Base-by-base conservation (phyloP, 2,888 invertebrate species). In the Elaeidobius kamerunicus region DNA sequence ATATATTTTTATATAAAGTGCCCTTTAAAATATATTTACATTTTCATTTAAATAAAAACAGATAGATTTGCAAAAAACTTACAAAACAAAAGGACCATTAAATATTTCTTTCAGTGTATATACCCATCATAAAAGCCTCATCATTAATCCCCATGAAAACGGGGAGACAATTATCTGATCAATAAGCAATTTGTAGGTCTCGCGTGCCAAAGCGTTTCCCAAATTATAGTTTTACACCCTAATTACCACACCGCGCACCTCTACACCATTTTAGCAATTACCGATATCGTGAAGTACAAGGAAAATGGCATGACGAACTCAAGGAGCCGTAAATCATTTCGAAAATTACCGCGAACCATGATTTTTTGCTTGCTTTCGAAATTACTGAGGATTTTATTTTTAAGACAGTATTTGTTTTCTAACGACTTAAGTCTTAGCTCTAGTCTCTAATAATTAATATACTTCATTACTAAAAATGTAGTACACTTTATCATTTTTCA, bases 251-350 rank as follows among this genome's bases (percentile, higher is more conserved):
- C 42, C 38, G 47, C 27, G 28, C 43, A 32, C 53, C 53, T 47
- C 45, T 52, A 52, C 51, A 52, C 39, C 45, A 44, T 45, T 52
- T 52, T 53, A 53, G 48, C 53, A 53, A 53, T 53, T 53, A 53
- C 53, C 53, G 47, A 48, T 53, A 47, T 53, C 53, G 42, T 36
- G 47, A 23, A 41, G 45, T 41, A 46, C 41, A 38, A 43, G 47
- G 30, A 47, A 43, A 35, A 41, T 52, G 36, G 52, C 46, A 52
- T 52, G 52, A 40, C 46, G 45, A 18, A 12, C 15, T 38, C n/a
- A 17, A 36, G 34, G 12, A 35, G 19, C 38, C 12, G 34, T 47
- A 53, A 53, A 48, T 53, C 46, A 53, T 53, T 39, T 47, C 14
- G 32, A 27, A 48, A 48, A 36, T 46, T 36, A 23, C 36, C 15